These are phyloP conservation scores for Ernsta delagoae DNA, from an alignment of 2,888 invertebrate genomes.

Conservation along the genomic window DNA sequence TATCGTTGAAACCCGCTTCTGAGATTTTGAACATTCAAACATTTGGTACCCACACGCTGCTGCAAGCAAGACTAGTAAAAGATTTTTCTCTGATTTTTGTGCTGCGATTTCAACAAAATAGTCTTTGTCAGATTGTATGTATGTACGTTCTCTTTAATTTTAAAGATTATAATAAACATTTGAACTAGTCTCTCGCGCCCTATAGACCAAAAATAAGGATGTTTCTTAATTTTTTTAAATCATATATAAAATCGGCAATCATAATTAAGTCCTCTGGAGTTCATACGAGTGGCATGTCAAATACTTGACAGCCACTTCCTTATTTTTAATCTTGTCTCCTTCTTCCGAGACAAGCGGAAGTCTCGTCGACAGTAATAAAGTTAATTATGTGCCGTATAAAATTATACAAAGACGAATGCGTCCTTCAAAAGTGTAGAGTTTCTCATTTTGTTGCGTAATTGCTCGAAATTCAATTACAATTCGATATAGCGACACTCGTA, in stretches of 20 bases:
- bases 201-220: no score
- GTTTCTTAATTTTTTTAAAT: no score
- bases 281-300: no score
- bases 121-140: no score
- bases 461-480: not conserved
- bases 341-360: not conserved
- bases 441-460: not conserved
- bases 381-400: not conserved
- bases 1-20: slow-evolving; percentile 14
- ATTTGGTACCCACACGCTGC: slow-evolving; percentile 3
- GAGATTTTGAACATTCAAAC: slow-evolving; percentile 7
- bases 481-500: not conserved
- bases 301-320: no score
- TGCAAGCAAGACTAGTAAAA: not conserved
- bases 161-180: no score
- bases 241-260: no score
- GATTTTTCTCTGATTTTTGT: no score
- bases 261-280: no score
- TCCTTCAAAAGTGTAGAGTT: not conserved
- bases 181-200: no score
- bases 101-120: no score
- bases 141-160: no score
- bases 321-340: not conserved
- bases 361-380: not conserved
- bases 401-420: not conserved